These are phyloP conservation scores for Apamea anceps DNA, from an alignment of 2,888 invertebrate species.

Conservation along the genomic window DNA sequence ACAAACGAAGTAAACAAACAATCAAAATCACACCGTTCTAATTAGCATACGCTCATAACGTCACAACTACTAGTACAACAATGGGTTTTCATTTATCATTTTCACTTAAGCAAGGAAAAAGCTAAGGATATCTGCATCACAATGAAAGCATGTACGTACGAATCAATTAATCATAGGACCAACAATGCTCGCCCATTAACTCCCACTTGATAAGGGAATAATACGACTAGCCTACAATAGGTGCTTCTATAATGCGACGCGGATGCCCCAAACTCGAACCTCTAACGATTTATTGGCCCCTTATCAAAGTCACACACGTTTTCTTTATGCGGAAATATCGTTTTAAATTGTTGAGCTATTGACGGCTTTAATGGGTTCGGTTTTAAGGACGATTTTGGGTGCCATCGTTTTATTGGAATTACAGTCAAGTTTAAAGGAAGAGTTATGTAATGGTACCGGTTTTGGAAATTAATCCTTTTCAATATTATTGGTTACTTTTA, in stretches of 20 bases:
- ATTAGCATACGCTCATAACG: conserved; percentile 74
- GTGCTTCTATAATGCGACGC: conserved; percentile 83
- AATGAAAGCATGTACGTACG: conserved; percentile 84
- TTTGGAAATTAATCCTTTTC: background rate
- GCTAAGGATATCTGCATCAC: conserved; percentile 88
- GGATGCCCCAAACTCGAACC: conserved; percentile 78
- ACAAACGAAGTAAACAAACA: conserved; percentile 61
- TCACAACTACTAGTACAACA: conserved; percentile 68
- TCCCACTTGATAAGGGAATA: conserved; percentile 89
- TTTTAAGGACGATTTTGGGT: conserved; percentile 44
- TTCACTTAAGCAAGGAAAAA: conserved; percentile 83
- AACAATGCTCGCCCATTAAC: conserved; percentile 90
- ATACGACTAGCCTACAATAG: conserved; percentile 86
- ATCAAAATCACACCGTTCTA: conserved; percentile 73
- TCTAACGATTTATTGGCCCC: conserved; percentile 83
- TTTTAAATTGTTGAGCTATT: conserved; percentile 62
- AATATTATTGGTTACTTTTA: background rate
- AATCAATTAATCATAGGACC: conserved; percentile 89
- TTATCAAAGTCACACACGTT: conserved; percentile 83
- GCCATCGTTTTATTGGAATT: conserved; percentile 22
- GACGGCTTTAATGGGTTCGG: conserved; percentile 54
- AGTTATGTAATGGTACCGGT: background rate
- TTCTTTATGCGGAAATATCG: conserved; percentile 73
- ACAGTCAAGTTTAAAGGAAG: conserved; percentile 9
- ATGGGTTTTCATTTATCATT: conserved; percentile 81